These are phyloP conservation scores for Drosophila merina DNA, from an alignment of 2,888 invertebrate species.

Conservation along the genomic window DNA sequence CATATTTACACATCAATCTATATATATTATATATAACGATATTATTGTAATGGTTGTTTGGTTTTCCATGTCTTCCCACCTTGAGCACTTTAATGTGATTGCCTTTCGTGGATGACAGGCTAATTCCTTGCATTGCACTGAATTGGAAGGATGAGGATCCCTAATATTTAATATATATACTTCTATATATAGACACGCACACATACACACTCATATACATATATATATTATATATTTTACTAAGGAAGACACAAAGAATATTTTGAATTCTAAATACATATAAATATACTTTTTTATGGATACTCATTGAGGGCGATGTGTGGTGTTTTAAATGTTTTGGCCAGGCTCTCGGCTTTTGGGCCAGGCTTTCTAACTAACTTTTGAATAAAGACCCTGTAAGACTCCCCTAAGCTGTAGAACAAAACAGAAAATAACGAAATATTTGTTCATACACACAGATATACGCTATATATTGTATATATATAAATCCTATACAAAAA, in stretches of 20 bases:
- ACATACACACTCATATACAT: conserved; percentile 2
- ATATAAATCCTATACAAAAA: conserved; percentile 61
- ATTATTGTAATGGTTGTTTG: conserved; percentile 51
- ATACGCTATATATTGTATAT: conserved; percentile 22
- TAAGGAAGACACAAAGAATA: conserved; percentile 67
- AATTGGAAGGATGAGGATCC: conserved; percentile 45
- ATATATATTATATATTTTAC: conserved; percentile 29
- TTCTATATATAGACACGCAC: conserved; percentile 2
- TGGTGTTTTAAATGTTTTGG: not conserved
- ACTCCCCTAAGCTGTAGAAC: conserved; percentile 28
- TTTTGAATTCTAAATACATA: conserved; percentile 32
- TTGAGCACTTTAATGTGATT: conserved; percentile 48
- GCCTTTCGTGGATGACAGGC: conserved; percentile 52
- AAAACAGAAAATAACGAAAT: conserved; percentile 16
- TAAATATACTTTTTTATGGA: conserved; percentile 13
- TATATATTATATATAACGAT: conserved; percentile 27
- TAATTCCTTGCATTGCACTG: conserved; percentile 76
- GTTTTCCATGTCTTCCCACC: conserved; percentile 32
- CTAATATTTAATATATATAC: conserved; percentile 35
- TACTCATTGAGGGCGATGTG: conserved; percentile 20
- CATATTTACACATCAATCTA: conserved; percentile 58
- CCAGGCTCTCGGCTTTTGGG: conserved; percentile 4
- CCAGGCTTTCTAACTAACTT: conserved; percentile 14
- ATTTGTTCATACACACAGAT: conserved; percentile 1
- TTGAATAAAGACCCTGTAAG: conserved; percentile 40